A percentile compares a stretch with the other conserved stretches of the same genome.
Conservation (phyloP, 1,140 invertebrate species). For the Drosophila guanche region DNA sequence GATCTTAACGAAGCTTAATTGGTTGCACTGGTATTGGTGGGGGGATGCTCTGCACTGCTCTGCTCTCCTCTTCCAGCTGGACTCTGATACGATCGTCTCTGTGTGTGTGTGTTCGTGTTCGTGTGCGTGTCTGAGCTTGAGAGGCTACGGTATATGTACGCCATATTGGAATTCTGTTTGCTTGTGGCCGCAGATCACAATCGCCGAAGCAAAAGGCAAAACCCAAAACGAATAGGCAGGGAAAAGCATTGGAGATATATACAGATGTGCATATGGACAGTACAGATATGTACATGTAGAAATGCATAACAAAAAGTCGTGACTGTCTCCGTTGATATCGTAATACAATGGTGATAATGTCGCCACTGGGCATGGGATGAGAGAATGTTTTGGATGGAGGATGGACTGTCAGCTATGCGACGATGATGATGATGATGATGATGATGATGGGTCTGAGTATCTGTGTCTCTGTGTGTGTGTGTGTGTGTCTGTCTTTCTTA, state of each 20-base stretch:
- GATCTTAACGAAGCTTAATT: conserved; percentile 84
- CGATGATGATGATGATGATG: conserved; percentile 15
- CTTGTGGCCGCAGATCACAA: conserved; percentile 64
- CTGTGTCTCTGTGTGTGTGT: conserved; percentile 17
- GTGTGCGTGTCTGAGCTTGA: conserved; percentile 18
- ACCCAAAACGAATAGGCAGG: conserved; percentile 16
- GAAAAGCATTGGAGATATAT: conserved; percentile 10
- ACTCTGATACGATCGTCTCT: conserved; percentile 57
- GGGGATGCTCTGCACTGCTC: conserved; percentile 24
- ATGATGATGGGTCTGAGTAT: conserved; percentile 28
- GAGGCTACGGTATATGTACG: conserved; percentile 24
- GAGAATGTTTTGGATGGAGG: conserved; percentile 36
- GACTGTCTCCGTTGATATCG: conserved; percentile 46
- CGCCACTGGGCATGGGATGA: conserved; percentile 17
- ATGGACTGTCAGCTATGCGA: conserved; percentile 55
- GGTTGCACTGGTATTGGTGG: conserved; percentile 70
- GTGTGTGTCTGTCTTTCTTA: conserved; percentile 37
- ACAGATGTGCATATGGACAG: conserved; percentile 2
- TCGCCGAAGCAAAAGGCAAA: conserved; percentile 35
- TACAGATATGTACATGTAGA: neutral
- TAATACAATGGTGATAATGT: conserved; percentile 75
- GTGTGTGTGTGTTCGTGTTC: conserved; percentile 9
- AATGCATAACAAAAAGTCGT: conserved; percentile 53
- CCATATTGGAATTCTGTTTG: conserved; percentile 79
- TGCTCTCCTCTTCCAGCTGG: conserved; percentile 8